Evolutionary conservation across 2,113 vertebrate species (phyloP), one percentile per base, ranked within the genome.

Genomic region (Montifringilla adamsi): DNA sequence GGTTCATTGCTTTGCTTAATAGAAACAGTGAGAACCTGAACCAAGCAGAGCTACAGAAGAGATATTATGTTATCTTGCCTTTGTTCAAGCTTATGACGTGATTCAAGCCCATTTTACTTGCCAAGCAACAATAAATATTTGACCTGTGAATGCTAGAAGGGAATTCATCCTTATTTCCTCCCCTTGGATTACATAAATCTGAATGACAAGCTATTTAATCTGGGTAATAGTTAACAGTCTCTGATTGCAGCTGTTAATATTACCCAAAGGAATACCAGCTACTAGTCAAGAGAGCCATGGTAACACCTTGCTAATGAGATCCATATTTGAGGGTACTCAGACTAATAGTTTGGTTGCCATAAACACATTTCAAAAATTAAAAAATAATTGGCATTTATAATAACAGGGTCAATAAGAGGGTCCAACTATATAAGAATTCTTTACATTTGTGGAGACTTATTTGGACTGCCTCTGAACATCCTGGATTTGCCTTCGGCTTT

Each of bases 201-300:
- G 73, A 91, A 94, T 66, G 86, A 95, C 91, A 92, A 84, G 49
- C 69, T 84, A 87, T 84, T 96, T 94, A 94, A 94, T 92, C 64
- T 89, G 56, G 43, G 80, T 92, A 96, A 93, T 86, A 94, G 90
- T 96, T 96, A 97, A 96, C 83, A 86, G 89, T 50, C 79, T 88
- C 75, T 79, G 89, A 94, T 79, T 94, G 78, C 84, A 93, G 89
- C 80, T 89, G 89, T 94, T 95, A 96, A 94, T 94, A 87, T 87
- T 94, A 95, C 94, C 91, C 89, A 72, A 75, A 94, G 84, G 93
- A 95, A 92, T 84, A 94, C 13, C 53, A 94, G 69, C 80, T 89
- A 90, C 66, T 81, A 84, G 87, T 92, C 59, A 47, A 85, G 80
- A 95, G 78, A 67, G 41, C 55, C 27, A 16, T 81, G 52, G 76